A percentile compares a stretch with the other conserved stretches of the same genome.
Conservation (phyloP, 35 echinoderm and acorn worm species). For the Acanthaster planci region DNA sequence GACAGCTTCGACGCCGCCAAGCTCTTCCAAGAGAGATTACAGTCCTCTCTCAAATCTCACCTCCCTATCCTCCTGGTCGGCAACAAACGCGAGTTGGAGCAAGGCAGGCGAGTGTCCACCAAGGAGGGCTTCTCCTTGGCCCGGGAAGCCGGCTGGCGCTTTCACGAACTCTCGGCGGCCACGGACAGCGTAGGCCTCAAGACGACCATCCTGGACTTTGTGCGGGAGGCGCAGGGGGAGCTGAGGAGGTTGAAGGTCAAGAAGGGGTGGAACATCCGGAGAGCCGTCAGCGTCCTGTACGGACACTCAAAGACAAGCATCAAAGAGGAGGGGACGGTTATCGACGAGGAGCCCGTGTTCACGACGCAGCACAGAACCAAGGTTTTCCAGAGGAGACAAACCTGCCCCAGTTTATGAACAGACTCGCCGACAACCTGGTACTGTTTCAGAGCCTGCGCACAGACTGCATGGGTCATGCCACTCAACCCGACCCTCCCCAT, state of each 20-base stretch:
- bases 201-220: constrained; percentile 80
- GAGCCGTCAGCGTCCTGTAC: constrained; percentile 81
- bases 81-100: constrained; percentile 90
- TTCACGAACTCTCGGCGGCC: constrained; percentile 83
- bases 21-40: constrained; percentile 52
- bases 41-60: constrained; percentile 55
- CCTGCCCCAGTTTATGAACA: constrained; percentile 34
- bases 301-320: constrained; percentile 42
- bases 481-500: neutral
- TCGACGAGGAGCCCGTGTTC: constrained; percentile 1
- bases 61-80: constrained; percentile 84
- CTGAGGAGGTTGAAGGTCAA: constrained; percentile 66
- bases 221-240: constrained; percentile 69
- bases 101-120: constrained; percentile 70
- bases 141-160: constrained; percentile 73
- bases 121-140: constrained; percentile 89
- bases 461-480: neutral
- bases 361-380: constrained; percentile 18
- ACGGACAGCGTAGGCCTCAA: constrained; percentile 81
- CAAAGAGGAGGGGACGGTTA: neutral
- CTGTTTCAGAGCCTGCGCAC: neutral
- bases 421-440: neutral
- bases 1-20: constrained; percentile 67
- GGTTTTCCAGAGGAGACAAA: constrained; percentile 36
- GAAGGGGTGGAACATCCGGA: constrained; percentile 75